Base-by-base conservation (phyloP, 2,888 invertebrate species). In the Drosophila longiperda region DNA sequence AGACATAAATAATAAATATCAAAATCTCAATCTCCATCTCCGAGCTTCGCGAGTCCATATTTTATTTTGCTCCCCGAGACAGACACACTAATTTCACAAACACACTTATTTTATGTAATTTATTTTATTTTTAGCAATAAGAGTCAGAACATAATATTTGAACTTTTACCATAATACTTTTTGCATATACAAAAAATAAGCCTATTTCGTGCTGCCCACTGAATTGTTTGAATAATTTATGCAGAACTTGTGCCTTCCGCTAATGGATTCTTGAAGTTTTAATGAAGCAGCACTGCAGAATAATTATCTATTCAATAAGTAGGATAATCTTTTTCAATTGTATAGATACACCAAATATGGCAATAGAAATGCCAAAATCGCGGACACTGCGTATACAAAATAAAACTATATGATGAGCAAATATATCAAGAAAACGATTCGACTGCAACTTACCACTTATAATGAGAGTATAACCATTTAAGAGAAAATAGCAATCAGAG, bases 201-300 rank as follows among this genome's bases (percentile, higher is more conserved):
- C 75, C 53, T 64, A 52, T 54, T 61, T 58, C 50, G 45, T 54
- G 58, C 50, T 69, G 53, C 50, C 63, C 71, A 75, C 70, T 69
- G 79, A 74, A 82, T 79, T 73, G 74, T 76, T 79, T 87, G 72
- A 76, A 76, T 84, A 80, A 84, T 82, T 82, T 80, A 76, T 74
- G 66, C 74, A 69, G 70, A 63, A 77, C 70, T 76, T 82, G 76
- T 58, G 54, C 48, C 33, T 48, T 29, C 53, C 50, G 73, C 66
- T 81, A 72, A 72, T 61, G 53, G 49, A 48, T 45, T 34, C n/a
- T 36, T 58, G 17, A 78, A 74, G 33, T 78, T 74, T 70, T 76
- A 78, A 69, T 80, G 73, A 78, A 73, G 63, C 70, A 42, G 45
- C 54, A 33, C 69, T 66, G 62, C 59, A 62, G 63, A 58, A 75